A percentile compares a stretch with the other conserved stretches of the same genome.
These are phyloP conservation scores for Drosophila fulvimacula DNA, from an alignment of 2,888 invertebrate genomes.

Conservation along the genomic window DNA sequence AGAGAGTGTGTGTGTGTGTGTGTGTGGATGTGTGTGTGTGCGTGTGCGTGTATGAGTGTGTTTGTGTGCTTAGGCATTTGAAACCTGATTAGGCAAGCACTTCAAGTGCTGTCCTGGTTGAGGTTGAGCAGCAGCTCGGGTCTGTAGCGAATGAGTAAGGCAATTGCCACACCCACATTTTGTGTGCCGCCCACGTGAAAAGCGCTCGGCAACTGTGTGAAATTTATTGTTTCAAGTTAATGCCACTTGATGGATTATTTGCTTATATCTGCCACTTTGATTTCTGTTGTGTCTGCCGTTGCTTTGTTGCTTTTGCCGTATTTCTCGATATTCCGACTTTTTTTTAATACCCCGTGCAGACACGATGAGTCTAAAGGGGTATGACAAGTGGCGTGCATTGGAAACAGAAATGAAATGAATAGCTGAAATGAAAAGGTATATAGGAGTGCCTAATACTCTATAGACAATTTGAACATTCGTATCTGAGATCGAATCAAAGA, in stretches of 20 bases:
- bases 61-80: conserved; percentile 64
- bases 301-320: conserved; percentile 1
- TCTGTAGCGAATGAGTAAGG: conserved; percentile 33
- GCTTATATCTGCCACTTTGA: conserved; percentile 65
- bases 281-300: conserved; percentile 43
- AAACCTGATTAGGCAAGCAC: conserved; percentile 79
- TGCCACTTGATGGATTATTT: conserved; percentile 82
- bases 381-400: background rate
- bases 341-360: background rate
- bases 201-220: conserved; percentile 53
- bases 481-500: no score
- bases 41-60: conserved; percentile 25
- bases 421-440: no score
- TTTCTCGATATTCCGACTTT: background rate
- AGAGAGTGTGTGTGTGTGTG: conserved; percentile 5
- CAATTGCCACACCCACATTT: conserved; percentile 44
- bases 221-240: conserved; percentile 82
- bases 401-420: no score
- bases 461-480: no score
- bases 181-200: conserved; percentile 8
- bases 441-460: no score
- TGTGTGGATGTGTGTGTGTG: conserved; percentile 15
- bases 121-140: conserved; percentile 5
- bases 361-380: background rate
- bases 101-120: conserved; percentile 63